phyloP scores from a whole-genome alignment of 2,888 invertebrate species.

The Drosophila gaucha region DNA sequence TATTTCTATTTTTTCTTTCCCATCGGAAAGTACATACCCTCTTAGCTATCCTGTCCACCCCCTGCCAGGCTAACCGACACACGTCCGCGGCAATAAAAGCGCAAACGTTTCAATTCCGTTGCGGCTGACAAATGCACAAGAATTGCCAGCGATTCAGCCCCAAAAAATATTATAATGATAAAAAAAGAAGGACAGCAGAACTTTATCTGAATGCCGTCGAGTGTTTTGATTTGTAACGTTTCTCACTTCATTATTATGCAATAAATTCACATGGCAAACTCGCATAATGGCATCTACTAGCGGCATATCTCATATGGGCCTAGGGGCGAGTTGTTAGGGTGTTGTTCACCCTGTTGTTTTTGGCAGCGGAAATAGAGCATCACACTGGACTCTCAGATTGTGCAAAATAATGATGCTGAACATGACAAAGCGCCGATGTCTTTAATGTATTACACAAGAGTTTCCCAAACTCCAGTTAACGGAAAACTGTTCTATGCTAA shows the following conservation, averaged over 20 bases:
- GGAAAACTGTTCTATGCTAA: neutral
- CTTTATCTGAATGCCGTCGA: conserved; percentile 81
- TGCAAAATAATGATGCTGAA: conserved; percentile 67
- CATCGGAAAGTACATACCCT: conserved; percentile 46
- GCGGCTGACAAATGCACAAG: conserved; percentile 83
- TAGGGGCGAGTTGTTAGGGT: conserved; percentile 44
- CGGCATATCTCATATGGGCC: conserved; percentile 33
- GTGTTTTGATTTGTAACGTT: conserved; percentile 84
- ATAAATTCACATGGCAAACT: conserved; percentile 73
- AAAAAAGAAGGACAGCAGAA: conserved; percentile 59
- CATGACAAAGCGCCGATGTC: conserved; percentile 52
- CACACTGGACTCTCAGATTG: conserved; percentile 37
- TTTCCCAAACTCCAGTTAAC: neutral
- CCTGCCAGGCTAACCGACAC: conserved; percentile 48
- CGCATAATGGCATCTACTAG: conserved; percentile 53
- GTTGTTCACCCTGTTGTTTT: conserved; percentile 29
- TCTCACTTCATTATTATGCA: conserved; percentile 84
- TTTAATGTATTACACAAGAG: conserved; percentile 12
- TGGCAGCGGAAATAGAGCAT: conserved; percentile 61
- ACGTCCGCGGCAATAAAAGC: conserved; percentile 74
- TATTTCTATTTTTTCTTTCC: conserved; percentile 53
- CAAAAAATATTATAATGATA: conserved; percentile 79
- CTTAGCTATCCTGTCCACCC: conserved; percentile 19
- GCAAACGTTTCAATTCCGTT: conserved; percentile 80
- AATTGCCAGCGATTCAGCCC: conserved; percentile 64